These are phyloP conservation scores for Nothoprocta perdicaria DNA, from an alignment of 2,113 vertebrate genomes.

Conservation along the genomic window DNA sequence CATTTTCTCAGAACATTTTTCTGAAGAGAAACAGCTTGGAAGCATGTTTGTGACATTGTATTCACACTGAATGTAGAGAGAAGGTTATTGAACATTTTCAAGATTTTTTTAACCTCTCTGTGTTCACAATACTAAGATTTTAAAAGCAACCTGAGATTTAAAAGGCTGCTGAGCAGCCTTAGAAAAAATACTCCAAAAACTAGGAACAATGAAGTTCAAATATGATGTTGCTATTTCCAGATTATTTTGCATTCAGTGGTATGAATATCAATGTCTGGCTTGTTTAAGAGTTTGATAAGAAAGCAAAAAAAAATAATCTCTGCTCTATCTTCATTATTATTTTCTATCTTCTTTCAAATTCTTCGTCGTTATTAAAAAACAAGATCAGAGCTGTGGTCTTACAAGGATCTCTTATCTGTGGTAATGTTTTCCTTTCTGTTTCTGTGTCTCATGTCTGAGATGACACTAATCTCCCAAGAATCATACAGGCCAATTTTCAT, in stretches of 20 bases:
- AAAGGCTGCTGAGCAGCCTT: background rate
- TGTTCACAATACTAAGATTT: background rate
- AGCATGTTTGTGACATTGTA: accelerated
- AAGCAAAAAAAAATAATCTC: background rate
- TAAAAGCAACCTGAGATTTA: background rate
- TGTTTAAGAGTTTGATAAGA: background rate
- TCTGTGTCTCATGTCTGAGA: background rate
- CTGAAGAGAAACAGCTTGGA: background rate
- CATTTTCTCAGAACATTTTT: background rate
- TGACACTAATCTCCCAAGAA: background rate
- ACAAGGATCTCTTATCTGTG: background rate
- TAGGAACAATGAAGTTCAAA: background rate
- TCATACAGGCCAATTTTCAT: background rate
- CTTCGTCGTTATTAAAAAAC: background rate
- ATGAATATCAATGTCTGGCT: background rate
- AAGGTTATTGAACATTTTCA: background rate
- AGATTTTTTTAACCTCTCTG: background rate
- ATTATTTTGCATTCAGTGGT: background rate
- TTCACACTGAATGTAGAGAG: background rate
- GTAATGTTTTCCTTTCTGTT: background rate
- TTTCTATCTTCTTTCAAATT: background rate
- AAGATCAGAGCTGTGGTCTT: background rate
- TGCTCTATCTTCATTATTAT: background rate
- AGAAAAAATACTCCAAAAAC: background rate
- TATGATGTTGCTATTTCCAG: background rate